Percentiles rank a stretch among this genome's conserved stretches.
phyloP scores from a whole-genome alignment of 1,140 invertebrate species.

The Myzus persicae region DNA sequence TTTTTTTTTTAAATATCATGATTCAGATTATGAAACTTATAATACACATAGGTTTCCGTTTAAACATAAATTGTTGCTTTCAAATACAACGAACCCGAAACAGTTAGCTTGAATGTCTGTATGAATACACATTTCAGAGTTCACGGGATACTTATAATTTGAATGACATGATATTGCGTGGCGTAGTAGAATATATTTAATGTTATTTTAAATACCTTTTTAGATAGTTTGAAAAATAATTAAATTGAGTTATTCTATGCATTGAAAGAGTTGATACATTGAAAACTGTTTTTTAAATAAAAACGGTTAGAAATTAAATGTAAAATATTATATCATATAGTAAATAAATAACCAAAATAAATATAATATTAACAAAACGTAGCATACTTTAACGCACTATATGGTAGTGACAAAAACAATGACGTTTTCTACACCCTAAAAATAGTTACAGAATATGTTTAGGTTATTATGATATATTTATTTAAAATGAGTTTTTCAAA shows the following conservation, averaged over 20 bases:
- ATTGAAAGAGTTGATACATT: no score
- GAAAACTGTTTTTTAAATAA: no score
- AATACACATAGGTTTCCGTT: not conserved
- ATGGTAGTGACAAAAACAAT: not conserved
- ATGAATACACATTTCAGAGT: not conserved
- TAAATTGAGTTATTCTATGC: no score
- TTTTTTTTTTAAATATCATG: not conserved
- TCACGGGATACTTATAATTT: not conserved
- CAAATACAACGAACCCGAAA: not conserved
- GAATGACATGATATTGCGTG: not conserved
- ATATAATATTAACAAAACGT: no score
- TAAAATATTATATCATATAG: no score
- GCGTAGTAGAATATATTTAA: not conserved
- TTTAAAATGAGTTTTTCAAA: not conserved
- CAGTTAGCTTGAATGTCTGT: no score
- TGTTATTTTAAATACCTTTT: not conserved
- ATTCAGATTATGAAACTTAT: not conserved
- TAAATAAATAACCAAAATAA: no score
- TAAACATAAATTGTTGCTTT: not conserved
- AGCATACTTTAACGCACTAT: no score
- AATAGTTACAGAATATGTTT: no score
- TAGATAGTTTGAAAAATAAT: not conserved
- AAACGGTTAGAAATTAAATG: no score
- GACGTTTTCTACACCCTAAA: not conserved
- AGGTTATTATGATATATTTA: no score